phyloP scores from a whole-genome alignment of 2,797 vertebrate species.

The Kryptopterus vitreolus region DNA sequence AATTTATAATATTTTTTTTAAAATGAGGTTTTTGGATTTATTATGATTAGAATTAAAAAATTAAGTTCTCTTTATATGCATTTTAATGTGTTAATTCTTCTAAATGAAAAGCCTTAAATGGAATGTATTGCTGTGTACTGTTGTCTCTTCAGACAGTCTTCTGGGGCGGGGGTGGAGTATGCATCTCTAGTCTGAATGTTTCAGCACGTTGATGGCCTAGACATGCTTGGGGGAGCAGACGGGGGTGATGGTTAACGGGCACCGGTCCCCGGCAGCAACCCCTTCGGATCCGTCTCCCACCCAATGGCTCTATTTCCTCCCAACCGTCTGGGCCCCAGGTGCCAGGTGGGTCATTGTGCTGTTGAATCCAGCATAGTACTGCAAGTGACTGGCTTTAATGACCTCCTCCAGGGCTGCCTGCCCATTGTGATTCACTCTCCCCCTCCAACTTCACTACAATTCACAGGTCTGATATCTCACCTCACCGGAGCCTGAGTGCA shows the following conservation, averaged over 20 bases:
- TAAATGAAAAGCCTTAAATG: slow-evolving; percentile 5
- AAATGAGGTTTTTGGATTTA: not conserved
- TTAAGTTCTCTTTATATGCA: not conserved
- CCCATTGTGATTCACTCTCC: slow-evolving; percentile 69
- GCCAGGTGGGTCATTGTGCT: slow-evolving; percentile 69
- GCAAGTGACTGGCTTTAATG: slow-evolving; percentile 60
- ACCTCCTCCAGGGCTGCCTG: slow-evolving; percentile 68
- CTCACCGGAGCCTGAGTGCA: slow-evolving; percentile 66
- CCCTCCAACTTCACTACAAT: slow-evolving; percentile 54
- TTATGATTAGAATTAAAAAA: not conserved
- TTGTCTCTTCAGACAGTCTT: not conserved
- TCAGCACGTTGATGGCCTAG: slow-evolving; percentile 18
- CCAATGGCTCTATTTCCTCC: slow-evolving; percentile 48
- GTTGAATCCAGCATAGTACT: slow-evolving; percentile 61
- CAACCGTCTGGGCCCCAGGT: slow-evolving; percentile 69
- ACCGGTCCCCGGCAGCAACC: slow-evolving; percentile 37
- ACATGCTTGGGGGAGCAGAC: slow-evolving; percentile 38
- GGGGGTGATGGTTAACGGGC: slow-evolving; percentile 31
- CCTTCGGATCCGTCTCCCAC: slow-evolving; percentile 45
- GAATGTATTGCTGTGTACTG: slow-evolving; percentile 17
- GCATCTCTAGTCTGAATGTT: slow-evolving; percentile 17
- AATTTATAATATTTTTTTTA: not conserved
- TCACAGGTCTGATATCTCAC: slow-evolving; percentile 68
- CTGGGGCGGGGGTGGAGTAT: slow-evolving; percentile 2
- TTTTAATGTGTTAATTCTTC: not conserved